phyloP scores from a whole-genome alignment of 2,888 invertebrate species.

The Sphinx pinastri region DNA sequence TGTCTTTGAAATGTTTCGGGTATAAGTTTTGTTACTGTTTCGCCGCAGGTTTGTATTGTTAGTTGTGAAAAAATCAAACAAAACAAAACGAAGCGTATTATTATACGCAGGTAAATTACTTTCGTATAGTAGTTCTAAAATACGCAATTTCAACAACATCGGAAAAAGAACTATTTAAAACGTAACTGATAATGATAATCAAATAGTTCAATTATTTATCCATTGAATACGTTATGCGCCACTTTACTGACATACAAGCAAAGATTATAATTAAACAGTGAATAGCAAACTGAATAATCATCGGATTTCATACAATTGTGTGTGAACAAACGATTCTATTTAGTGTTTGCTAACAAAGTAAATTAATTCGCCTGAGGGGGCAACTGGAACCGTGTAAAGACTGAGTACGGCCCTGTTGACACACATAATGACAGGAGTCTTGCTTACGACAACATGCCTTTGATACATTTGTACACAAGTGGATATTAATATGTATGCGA shows the following conservation, averaged over 20 bases:
- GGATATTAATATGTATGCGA: no score
- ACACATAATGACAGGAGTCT: not conserved
- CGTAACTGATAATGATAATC: not conserved
- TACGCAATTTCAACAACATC: no score
- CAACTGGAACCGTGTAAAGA: not conserved
- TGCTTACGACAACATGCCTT: not conserved
- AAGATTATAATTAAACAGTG: constrained; percentile 2
- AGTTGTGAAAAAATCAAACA: no score
- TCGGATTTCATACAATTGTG: constrained; percentile 5
- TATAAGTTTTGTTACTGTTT: not conserved
- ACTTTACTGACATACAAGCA: constrained; percentile 5
- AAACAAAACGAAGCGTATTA: no score
- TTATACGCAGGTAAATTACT: no score
- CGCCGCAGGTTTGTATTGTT: not conserved
- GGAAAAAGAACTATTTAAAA: no score
- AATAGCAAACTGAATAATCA: constrained; percentile 2
- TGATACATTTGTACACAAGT: not conserved
- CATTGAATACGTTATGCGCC: not conserved
- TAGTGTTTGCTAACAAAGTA: constrained; percentile 4
- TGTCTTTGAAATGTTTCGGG: constrained; percentile 20
- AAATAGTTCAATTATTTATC: not conserved
- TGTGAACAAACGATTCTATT: not conserved
- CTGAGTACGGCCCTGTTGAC: not conserved
- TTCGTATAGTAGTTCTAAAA: no score
- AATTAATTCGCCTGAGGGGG: constrained; percentile 4